Percentiles rank a stretch among this genome's conserved stretches.
These are phyloP conservation scores for Conops quadrifasciatus DNA, from an alignment of 2,888 invertebrate genomes.

Conservation along the genomic window DNA sequence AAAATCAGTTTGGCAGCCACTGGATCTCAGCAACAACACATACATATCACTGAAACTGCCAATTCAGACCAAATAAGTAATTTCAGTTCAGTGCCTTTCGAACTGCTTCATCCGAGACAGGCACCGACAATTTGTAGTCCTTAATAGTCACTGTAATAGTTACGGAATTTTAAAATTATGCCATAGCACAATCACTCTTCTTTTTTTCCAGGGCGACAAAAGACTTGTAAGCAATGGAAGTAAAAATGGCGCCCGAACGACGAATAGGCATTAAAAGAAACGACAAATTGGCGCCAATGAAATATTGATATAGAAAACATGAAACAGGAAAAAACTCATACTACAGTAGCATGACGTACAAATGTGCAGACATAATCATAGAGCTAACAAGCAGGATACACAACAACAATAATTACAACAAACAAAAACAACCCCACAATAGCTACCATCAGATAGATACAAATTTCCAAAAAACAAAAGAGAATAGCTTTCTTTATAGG, in stretches of 20 bases:
- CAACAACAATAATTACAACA: background rate
- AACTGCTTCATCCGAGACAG: background rate
- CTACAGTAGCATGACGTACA: conserved; percentile 40
- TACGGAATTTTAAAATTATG: no score
- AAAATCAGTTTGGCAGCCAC: no score
- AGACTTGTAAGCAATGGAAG: background rate
- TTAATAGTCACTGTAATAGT: background rate
- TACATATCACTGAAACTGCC: no score
- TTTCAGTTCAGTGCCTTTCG: background rate
- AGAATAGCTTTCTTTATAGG: conserved; percentile 16
- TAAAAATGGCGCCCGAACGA: background rate
- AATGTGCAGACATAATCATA: background rate
- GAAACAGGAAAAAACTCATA: conserved; percentile 30
- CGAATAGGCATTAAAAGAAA: conserved; percentile 3
- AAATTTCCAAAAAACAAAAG: conserved; percentile 5
- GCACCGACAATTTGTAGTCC: background rate
- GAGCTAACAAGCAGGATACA: background rate
- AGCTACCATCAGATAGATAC: conserved; percentile 6
- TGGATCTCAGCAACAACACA: no score
- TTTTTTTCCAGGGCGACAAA: background rate
- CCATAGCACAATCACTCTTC: no score
- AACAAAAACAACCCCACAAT: conserved; percentile 14
- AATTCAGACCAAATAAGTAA: background rate
- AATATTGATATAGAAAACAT: conserved; percentile 15
- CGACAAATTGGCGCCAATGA: conserved; percentile 36